Percentiles rank a stretch among this genome's conserved stretches.
Evolutionary conservation across 1,140 invertebrate species (phyloP).

Genomic region (Brachionus koreanus): DNA sequence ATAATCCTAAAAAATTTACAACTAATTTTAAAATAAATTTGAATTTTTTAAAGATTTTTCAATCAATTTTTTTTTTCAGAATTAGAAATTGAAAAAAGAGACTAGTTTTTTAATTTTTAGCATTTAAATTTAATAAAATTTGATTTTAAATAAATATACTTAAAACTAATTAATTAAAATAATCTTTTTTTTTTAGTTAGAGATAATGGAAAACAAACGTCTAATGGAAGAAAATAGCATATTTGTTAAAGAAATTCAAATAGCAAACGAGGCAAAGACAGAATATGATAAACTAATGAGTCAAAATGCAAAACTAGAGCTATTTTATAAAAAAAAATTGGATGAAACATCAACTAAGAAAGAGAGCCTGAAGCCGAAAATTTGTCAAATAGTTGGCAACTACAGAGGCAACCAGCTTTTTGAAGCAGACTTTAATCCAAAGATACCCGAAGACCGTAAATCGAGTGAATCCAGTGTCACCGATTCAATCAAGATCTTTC

Average conservation of each 20-base stretch:
- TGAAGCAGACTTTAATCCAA: constrained; percentile 25
- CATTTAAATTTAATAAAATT: too few species aligned
- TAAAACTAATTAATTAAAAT: background rate
- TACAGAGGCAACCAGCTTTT: background rate
- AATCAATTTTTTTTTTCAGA: too few species aligned
- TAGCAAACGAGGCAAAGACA: constrained; percentile 10
- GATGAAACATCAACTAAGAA: background rate
- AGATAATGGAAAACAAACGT: constrained; percentile 30
- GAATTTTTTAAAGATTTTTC: too few species aligned
- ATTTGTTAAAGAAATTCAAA: constrained; percentile 24
- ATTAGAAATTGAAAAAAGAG: too few species aligned
- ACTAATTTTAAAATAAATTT: too few species aligned
- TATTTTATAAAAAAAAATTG: background rate
- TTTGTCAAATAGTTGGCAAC: constrained; percentile 17
- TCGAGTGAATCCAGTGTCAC: background rate
- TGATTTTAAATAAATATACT: too few species aligned
- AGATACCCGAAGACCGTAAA: background rate
- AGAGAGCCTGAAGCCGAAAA: constrained; percentile 4
- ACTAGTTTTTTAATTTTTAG: too few species aligned
- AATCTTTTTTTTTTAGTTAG: background rate
- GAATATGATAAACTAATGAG: background rate
- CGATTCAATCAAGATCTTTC: background rate
- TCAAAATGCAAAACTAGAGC: background rate
- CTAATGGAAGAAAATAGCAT: constrained; percentile 24
- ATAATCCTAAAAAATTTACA: too few species aligned